Conservation (phyloP, 2,797 vertebrate genomes). For the Hylomyscus alleni region DNA sequence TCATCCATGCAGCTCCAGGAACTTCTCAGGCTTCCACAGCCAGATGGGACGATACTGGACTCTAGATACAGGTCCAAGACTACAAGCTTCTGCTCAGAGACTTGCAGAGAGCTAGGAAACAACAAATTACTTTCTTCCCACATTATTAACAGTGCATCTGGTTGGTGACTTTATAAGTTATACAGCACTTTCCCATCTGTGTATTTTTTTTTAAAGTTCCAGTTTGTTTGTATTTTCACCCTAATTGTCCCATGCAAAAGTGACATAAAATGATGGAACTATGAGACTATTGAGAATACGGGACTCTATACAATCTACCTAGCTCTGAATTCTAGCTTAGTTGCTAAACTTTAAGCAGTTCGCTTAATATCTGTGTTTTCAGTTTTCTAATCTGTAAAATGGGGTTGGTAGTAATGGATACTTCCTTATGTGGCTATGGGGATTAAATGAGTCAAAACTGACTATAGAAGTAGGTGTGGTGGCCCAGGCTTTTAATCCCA, state of each 20-base stretch:
- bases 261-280: background rate
- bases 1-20: background rate
- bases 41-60: background rate
- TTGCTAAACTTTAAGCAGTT: constrained; percentile 10
- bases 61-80: constrained; percentile 60
- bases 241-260: background rate
- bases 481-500: background rate
- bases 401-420: constrained; percentile 3
- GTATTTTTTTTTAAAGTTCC: background rate
- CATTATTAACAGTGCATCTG: constrained; percentile 15
- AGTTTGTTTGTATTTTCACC: background rate
- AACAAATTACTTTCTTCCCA: constrained; percentile 35
- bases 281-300: constrained; percentile 35
- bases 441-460: constrained; percentile 44
- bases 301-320: background rate
- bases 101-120: background rate
- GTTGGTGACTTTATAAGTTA: constrained; percentile 32
- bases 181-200: background rate
- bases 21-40: constrained; percentile 3
- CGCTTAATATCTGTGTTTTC: constrained; percentile 52
- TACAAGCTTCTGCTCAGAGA: constrained; percentile 11
- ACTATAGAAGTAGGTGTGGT: background rate
- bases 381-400: constrained; percentile 68
- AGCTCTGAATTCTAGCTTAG: constrained; percentile 41
- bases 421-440: background rate